Base-by-base conservation (phyloP, 2,888 invertebrate genomes). In the Eupithecia subumbrata region DNA sequence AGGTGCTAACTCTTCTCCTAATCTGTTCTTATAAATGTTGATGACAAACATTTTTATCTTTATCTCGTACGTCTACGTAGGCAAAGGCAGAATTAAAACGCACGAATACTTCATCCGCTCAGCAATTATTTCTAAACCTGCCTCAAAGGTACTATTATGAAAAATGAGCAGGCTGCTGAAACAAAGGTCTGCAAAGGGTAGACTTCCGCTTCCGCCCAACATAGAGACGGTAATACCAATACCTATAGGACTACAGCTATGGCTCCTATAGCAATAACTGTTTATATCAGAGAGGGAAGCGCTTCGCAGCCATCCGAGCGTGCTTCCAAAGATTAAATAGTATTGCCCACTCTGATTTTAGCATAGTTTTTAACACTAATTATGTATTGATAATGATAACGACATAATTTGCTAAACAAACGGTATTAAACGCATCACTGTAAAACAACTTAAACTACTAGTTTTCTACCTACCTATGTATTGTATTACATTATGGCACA, bases 131-230 rank as follows among this genome's bases (percentile, higher is more conserved):
- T 73, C 56, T 34, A 34, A 69, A 72, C 69, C 40, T 66, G 71
- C 77, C 60, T 78, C 74, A 77, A 79, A 79, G 82, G 83, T 81
- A 82, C 79, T 80, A 84, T 82, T 82, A 84, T 82, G 82, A 82
- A 83, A 81, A 81, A 84, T 82, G 37, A 84, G 85, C 85, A 87
- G 84, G 83, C 83, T 84, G 84, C 85, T 85, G 87, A 89, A 91
- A 93, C 93, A 93, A 93, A 91, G 92, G 90, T 90, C 87, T 85
- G 86, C 81, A 90, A 92, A 93, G 91, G 92, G 92, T 60, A 60
- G 60, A 25, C 60, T 60, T 92, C 88, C 90, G 87, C 86, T 89
- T 89, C 89, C 87, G 87, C 34, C 14, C 43, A 60, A 48, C 68
- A 45, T n/a, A 60, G 30, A 9, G 18, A 74, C n/a, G 0, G n/a